These are phyloP conservation scores for Ceratosolen solmsi DNA, from an alignment of 1,140 invertebrate genomes.

Conservation along the genomic window DNA sequence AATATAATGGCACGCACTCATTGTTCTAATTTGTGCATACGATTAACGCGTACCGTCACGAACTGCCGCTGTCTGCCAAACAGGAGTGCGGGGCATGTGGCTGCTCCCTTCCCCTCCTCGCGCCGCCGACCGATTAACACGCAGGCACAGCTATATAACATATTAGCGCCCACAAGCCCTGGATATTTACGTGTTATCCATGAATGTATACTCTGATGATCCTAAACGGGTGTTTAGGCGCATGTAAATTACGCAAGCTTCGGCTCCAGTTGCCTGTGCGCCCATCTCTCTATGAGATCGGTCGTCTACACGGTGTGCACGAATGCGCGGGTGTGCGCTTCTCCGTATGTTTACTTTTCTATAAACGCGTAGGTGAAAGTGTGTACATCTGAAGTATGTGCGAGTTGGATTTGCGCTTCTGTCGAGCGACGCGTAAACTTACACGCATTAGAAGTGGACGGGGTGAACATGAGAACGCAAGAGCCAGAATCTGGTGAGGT, in stretches of 20 bases:
- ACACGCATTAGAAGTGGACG: constrained; percentile 51
- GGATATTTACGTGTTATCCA: background rate
- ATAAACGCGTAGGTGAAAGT: background rate
- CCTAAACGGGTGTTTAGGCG: constrained; percentile 1
- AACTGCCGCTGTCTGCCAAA: constrained; percentile 58
- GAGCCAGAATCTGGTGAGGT: background rate
- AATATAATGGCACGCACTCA: constrained; percentile 69
- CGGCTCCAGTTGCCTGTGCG: too few relatives aligned
- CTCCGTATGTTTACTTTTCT: constrained; percentile 26
- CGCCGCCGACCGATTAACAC: background rate
- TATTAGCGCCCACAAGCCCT: background rate
- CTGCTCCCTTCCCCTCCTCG: background rate
- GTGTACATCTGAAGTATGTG: constrained; percentile 36
- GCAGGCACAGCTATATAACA: background rate
- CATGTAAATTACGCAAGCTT: too few relatives aligned
- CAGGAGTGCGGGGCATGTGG: constrained; percentile 54
- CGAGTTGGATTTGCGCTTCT: constrained; percentile 52
- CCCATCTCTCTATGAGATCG: too few relatives aligned
- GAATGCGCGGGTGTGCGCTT: too few relatives aligned
- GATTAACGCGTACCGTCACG: constrained; percentile 64
- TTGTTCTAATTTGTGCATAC: constrained; percentile 74
- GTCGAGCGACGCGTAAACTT: constrained; percentile 49
- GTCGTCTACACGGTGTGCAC: too few relatives aligned
- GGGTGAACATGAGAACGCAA: constrained; percentile 28
- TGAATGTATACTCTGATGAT: background rate